phyloP scores from a whole-genome alignment of 2,113 vertebrate species.

The Nycticorax nycticorax region DNA sequence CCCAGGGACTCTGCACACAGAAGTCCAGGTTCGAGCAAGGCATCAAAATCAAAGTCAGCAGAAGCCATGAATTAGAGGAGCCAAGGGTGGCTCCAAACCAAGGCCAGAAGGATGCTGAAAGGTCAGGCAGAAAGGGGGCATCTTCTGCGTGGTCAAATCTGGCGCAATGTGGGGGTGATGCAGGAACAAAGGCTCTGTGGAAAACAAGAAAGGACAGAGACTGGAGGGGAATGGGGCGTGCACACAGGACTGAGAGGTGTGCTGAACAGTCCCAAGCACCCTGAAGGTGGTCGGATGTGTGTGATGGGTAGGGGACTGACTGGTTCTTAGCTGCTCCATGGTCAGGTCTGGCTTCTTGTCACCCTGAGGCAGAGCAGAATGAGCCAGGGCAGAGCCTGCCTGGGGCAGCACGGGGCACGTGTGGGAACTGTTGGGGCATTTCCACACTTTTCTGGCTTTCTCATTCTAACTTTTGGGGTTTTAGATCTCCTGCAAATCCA shows the following conservation, averaged over 20 bases:
- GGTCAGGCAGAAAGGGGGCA: not conserved
- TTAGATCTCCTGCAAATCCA: not conserved
- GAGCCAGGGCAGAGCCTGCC: not conserved
- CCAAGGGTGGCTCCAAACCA: not conserved
- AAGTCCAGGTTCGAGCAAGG: not conserved
- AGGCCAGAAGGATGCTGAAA: not conserved
- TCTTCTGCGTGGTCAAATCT: not conserved
- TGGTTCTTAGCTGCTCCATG: not conserved
- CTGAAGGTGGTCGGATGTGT: not conserved
- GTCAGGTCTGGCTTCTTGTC: not conserved
- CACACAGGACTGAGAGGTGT: not conserved
- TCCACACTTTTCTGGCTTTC: not conserved
- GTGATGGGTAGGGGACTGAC: not conserved
- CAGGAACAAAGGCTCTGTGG: not conserved
- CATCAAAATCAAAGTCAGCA: not conserved
- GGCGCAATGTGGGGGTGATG: not conserved
- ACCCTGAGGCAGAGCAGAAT: not conserved
- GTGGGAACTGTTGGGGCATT: not conserved
- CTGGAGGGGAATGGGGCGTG: not conserved
- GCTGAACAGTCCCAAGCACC: not conserved
- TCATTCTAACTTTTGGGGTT: not conserved
- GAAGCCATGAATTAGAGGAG: not conserved
- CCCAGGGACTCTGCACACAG: not conserved
- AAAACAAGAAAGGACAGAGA: not conserved
- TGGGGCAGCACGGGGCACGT: fast-evolving